A percentile compares a stretch with the other conserved stretches of the same genome.
Evolutionary conservation across 1,140 invertebrate genomes (phyloP).

Genomic region (Vanessa atalanta): DNA sequence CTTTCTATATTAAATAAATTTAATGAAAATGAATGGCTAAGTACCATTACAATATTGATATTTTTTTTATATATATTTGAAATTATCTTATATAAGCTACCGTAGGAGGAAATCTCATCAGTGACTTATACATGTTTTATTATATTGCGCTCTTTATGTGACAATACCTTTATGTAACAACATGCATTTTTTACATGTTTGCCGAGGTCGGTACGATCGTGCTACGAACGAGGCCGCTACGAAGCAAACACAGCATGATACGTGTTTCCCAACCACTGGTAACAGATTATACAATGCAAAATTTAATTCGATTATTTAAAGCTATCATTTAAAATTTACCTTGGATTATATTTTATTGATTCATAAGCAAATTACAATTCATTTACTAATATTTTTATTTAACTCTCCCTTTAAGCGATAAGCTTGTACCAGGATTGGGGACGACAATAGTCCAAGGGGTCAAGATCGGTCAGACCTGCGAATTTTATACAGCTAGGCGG

Average conservation of each 20-base stretch:
- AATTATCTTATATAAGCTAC: not conserved
- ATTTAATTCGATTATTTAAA: not conserved
- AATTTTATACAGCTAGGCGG: no score
- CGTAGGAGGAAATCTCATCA: constrained; percentile 6
- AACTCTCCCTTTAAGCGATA: no score
- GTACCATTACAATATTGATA: no score
- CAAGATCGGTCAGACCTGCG: no score
- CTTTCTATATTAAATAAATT: no score
- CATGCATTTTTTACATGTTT: constrained; percentile 54
- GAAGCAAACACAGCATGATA: constrained; percentile 30
- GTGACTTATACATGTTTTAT: constrained; percentile 11
- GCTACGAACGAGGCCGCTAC: constrained; percentile 47
- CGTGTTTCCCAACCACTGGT: not conserved
- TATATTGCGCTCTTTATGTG: constrained; percentile 36
- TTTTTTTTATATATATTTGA: not conserved
- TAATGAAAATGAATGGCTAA: no score
- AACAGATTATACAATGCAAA: not conserved
- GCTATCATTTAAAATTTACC: no score
- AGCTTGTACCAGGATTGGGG: no score
- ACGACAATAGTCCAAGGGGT: no score
- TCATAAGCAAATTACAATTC: not conserved
- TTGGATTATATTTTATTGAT: not conserved
- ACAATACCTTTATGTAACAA: constrained; percentile 45
- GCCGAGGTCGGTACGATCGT: constrained; percentile 48
- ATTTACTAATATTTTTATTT: not conserved